Evolutionary conservation across 1,140 invertebrate species (phyloP), one percentile per base, ranked within the genome.

Genomic region (Micrasema longulum): DNA sequence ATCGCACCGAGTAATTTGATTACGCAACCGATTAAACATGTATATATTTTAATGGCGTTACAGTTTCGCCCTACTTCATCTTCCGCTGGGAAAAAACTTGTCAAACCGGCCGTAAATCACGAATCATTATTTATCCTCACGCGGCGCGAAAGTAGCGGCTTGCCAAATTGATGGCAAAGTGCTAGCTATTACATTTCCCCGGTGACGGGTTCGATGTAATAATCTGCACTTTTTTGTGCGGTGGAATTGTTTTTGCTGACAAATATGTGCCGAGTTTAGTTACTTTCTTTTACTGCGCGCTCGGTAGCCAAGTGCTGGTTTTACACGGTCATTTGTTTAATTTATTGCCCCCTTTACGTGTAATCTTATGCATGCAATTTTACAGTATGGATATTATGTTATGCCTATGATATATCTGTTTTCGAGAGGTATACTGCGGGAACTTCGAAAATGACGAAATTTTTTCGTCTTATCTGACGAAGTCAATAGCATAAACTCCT

Each of bases 301-400:
- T 14, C 55, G 55, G 55, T 60, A 60, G 55, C 36, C 35, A 20
- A 60, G 16, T 60, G 55, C 1, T 36, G 10, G 55, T 20, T 43
- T 60, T 60, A 60, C 55, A 60, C 18, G 55, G 35, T 41, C 55
- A 38, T 60, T 60, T 60, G 18, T 60, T 60, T 20, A 36, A 38
- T 60, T 60, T 60, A 60, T 60, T 60, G 41, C 35, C 55, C 36
- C 36, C 55, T 12, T 14, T 41, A 35, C 55, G 55, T 60, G 55
- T 60, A 12, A 12, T n/a, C 18, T 41, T 38, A 31, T 60, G 12
- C 20, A 35, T 55, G 52, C 52, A 55, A 55, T 31, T 36, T n/a
- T 31, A 31, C 26, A 31, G 7, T 31, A 31, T 31, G 26, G 2
- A 31, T 31, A 31, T 31, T 31, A 31, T 31, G 7, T 31, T 31